phyloP scores from a whole-genome alignment of 2,888 invertebrate species.

The Choreutis nemorana region DNA sequence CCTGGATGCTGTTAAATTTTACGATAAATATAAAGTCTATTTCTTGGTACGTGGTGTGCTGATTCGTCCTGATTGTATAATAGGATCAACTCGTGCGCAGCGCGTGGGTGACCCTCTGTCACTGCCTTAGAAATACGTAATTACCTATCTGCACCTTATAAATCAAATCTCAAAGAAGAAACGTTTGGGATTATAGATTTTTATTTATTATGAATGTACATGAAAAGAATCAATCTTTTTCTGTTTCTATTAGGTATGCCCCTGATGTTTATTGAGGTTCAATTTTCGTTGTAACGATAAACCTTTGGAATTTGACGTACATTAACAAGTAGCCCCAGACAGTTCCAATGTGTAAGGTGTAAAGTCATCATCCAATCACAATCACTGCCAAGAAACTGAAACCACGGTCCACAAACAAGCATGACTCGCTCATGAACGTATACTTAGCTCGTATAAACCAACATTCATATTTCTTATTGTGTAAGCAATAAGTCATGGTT shows the following conservation, averaged over 20 bases:
- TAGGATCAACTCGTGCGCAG: conserved; percentile 43
- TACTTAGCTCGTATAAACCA: too few species aligned
- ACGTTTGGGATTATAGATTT: too few species aligned
- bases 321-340: neutral
- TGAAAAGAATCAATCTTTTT: too few species aligned
- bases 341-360: conserved; percentile 9
- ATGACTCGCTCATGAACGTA: conserved; percentile 20
- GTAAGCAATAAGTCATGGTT: too few species aligned
- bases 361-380: conserved; percentile 25
- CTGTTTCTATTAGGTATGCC: too few species aligned
- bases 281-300: too few species aligned
- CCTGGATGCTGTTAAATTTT: too few species aligned
- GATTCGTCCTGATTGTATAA: conserved; percentile 61
- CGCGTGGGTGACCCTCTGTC: conserved; percentile 59
- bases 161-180: neutral
- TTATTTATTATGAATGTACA: too few species aligned
- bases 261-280: too few species aligned
- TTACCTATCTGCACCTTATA: conserved; percentile 23
- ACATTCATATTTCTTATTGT: too few species aligned
- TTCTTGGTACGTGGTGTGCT: conserved; percentile 35
- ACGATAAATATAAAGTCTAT: too few species aligned
- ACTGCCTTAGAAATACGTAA: conserved; percentile 33
- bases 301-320: too few species aligned
- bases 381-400: conserved; percentile 20
- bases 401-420: conserved; percentile 24